Conservation (phyloP, 2,113 vertebrate genomes). For the Podarcis raffonei region DNA sequence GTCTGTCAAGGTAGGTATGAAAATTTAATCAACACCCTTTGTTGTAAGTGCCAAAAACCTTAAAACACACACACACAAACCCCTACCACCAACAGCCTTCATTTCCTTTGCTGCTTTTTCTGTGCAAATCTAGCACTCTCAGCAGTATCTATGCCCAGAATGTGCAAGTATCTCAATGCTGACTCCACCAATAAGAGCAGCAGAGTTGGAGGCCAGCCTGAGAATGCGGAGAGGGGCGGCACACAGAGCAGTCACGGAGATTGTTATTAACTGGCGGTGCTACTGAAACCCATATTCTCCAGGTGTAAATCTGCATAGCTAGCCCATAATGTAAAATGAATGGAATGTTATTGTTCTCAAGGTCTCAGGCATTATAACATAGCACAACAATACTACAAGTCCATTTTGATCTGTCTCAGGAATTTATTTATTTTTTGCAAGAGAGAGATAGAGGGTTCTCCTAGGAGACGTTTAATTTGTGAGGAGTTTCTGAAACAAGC, state of each 20-base stretch:
- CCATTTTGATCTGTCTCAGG: too few relatives aligned
- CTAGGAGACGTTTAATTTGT: background rate
- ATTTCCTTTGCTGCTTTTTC: constrained; percentile 62
- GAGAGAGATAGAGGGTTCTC: background rate
- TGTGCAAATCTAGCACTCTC: constrained; percentile 2
- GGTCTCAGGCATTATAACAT: background rate
- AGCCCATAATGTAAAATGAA: background rate
- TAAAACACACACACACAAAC: too few relatives aligned
- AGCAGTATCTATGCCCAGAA: background rate
- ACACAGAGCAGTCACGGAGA: background rate
- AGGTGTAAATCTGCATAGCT: background rate
- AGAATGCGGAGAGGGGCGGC: background rate
- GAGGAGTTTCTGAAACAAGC: background rate
- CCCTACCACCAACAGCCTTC: constrained; percentile 3
- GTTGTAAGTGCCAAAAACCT: constrained; percentile 30
- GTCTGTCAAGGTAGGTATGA: constrained; percentile 54
- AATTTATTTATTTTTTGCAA: background rate
- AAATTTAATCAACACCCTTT: constrained; percentile 69
- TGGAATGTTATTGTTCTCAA: background rate
- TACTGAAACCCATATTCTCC: background rate
- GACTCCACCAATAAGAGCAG: background rate
- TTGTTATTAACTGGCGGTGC: background rate
- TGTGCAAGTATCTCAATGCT: background rate
- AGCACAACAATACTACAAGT: background rate
- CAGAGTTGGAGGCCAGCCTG: background rate